A percentile compares a stretch with the other conserved stretches of the same genome.
phyloP scores from a whole-genome alignment of 1,140 invertebrate genomes.

The Meloidogyne chitwoodi region DNA sequence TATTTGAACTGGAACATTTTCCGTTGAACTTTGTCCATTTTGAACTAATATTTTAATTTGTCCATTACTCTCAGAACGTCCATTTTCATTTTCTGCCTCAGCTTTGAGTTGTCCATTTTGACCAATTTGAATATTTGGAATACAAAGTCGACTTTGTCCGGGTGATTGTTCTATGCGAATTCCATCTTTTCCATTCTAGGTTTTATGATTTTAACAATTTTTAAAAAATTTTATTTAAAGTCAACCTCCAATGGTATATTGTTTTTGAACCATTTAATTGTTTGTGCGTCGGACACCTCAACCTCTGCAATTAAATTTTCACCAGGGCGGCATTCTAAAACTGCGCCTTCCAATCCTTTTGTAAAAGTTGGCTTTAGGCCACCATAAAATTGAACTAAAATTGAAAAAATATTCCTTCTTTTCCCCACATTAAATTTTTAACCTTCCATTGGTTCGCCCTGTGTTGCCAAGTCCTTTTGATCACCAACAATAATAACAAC shows the following conservation, averaged over 20 bases:
- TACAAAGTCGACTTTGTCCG: slow-evolving; percentile 32
- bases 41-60: slow-evolving; percentile 5
- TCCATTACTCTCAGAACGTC: slow-evolving; percentile 33
- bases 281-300: slow-evolving; percentile 31
- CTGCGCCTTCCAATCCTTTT: neutral
- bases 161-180: slow-evolving; percentile 34
- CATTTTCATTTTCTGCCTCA: slow-evolving; percentile 50
- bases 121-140: slow-evolving; percentile 40
- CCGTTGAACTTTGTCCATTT: neutral
- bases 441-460: slow-evolving; percentile 8
- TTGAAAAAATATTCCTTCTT: neutral
- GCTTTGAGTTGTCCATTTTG: slow-evolving; percentile 34
- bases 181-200: slow-evolving; percentile 44
- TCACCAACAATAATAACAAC: neutral
- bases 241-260: slow-evolving; percentile 45
- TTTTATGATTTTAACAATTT: neutral
- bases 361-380: slow-evolving; percentile 21
- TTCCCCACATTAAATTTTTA: neutral
- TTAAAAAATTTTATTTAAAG: neutral
- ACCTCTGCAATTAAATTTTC: slow-evolving; percentile 23
- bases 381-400: neutral
- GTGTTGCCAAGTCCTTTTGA: neutral
- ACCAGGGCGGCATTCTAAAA: slow-evolving; percentile 8
- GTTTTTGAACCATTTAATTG: slow-evolving; percentile 49
- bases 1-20: neutral